Evolutionary conservation across 2,113 vertebrate species (phyloP), one percentile per base, ranked within the genome.

Genomic region (Benitochromis conjunctus): DNA sequence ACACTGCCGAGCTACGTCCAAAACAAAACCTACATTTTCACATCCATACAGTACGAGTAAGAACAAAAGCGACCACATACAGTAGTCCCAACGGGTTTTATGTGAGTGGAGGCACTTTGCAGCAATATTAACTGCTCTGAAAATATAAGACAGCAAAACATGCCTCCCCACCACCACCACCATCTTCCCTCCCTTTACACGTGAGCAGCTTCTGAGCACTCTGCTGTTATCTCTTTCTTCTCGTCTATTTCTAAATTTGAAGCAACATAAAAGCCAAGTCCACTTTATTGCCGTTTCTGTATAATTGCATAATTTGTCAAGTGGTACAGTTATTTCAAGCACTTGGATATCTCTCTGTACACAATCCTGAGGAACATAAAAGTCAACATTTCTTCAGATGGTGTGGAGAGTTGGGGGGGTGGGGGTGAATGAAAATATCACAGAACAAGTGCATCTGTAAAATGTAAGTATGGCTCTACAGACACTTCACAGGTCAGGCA

Each of bases 251-350:
- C 79, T 84, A 90, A 83, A 94, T 93, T 84, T 88, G 79, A 91
- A 90, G 79, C 21, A 48, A 89, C 90, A 85, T 79, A 64, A 92
- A 93, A 88, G 58, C 55, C 9, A 13, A 19, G 53, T 87, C 69
- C 83, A 34, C 80, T 88, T 90, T 85, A 13, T 77, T 26, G 14
- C 69, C 3, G 1, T 91, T 89, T 90, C 71, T 88, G 71, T 54
- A 14, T 88, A 89, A 89, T 82, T 91, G 88, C 87, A 91, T 92
- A 79, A 88, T 89, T 93, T 89, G 74, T 88, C 56, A 91, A 88
- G 79, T 86, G 77, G 80, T 79, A 19, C 46, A 55, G 88, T 89
- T 90, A 86, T 92, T 92, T 91, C 56, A 46, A 82, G 60, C 88
- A n/a, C 21, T 71, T 51, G 62, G 53, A 80, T 56, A 46, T 60